phyloP scores from a whole-genome alignment of 2,797 vertebrate species.

The Salarias fasciatus region DNA sequence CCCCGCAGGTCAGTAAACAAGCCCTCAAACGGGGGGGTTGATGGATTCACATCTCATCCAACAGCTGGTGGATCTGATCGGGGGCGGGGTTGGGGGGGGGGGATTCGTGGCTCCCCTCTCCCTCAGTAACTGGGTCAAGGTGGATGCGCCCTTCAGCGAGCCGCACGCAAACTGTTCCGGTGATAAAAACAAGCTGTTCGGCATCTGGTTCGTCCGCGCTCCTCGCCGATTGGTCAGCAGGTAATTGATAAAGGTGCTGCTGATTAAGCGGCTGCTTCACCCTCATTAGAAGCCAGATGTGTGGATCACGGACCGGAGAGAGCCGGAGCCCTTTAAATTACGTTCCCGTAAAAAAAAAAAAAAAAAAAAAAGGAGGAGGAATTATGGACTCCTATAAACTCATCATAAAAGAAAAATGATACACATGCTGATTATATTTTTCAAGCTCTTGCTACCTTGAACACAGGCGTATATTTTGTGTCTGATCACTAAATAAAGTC shows the following conservation, averaged over 20 bases:
- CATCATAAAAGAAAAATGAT: constrained; percentile 13
- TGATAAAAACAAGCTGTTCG: constrained; percentile 62
- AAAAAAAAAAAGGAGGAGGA: constrained; percentile 8
- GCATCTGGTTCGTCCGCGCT: constrained; percentile 41
- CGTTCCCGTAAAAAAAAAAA: not conserved
- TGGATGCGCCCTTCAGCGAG: constrained; percentile 58
- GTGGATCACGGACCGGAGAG: constrained; percentile 36
- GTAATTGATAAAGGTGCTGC: constrained; percentile 61
- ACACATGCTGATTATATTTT: constrained; percentile 6
- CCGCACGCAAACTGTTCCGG: constrained; percentile 34
- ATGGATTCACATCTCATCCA: constrained; percentile 57
- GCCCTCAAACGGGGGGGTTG: constrained; percentile 40
- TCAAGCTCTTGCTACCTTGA: constrained; percentile 4
- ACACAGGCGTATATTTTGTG: constrained; percentile 5
- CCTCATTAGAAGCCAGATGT: constrained; percentile 58
- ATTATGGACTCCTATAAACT: constrained; percentile 12
- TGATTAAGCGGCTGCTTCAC: constrained; percentile 53
- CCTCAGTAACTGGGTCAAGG: constrained; percentile 74
- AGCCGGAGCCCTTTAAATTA: constrained; percentile 8
- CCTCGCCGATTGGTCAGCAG: constrained; percentile 60
- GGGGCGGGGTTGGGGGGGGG: not conserved
- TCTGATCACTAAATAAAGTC: constrained; percentile 24
- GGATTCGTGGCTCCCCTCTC: constrained; percentile 29
- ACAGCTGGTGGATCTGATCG: constrained; percentile 64
- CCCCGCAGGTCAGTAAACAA: constrained; percentile 63